These are phyloP conservation scores for Chascanopsetta lugubris DNA, from an alignment of 2,113 vertebrate genomes.

Conservation along the genomic window DNA sequence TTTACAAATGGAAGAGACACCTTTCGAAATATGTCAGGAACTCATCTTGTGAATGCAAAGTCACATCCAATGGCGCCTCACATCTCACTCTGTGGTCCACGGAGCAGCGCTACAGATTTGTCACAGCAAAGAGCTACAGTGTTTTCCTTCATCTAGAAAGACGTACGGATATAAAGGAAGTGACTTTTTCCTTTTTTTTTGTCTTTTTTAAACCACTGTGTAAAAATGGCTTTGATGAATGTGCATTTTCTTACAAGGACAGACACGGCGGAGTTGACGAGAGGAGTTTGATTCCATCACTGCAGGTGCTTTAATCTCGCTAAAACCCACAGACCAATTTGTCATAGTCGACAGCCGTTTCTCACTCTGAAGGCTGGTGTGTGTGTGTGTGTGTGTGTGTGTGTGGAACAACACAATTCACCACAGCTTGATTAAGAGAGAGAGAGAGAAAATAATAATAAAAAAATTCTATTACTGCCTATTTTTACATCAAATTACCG, in stretches of 20 bases:
- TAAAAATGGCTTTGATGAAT: conserved; percentile 42
- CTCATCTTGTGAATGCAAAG: background rate
- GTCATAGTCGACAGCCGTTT: conserved; percentile 51
- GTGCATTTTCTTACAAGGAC: conserved; percentile 35
- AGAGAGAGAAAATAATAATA: background rate
- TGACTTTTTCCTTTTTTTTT: too few relatives aligned
- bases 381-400: too few relatives aligned
- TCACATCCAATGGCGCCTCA: background rate
- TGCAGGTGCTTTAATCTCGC: conserved; percentile 36
- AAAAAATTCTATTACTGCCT: conserved; percentile 1
- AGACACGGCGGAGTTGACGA: conserved; percentile 27
- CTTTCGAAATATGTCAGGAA: background rate
- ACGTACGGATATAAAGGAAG: conserved; percentile 16
- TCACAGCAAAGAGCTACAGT: background rate
- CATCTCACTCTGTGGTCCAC: background rate
- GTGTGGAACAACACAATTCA: background rate
- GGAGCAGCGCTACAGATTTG: background rate
- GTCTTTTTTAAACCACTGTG: conserved; percentile 47
- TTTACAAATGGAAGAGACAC: background rate
- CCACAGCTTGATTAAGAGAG: background rate
- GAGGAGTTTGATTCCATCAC: conserved; percentile 40
- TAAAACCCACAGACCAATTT: conserved; percentile 41
- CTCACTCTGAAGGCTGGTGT: conserved; percentile 22
- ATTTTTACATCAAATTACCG: conserved; percentile 26
- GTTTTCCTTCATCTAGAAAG: background rate